These are phyloP conservation scores for Polyommatus iphigenia DNA, from an alignment of 2,888 invertebrate species.

Conservation along the genomic window DNA sequence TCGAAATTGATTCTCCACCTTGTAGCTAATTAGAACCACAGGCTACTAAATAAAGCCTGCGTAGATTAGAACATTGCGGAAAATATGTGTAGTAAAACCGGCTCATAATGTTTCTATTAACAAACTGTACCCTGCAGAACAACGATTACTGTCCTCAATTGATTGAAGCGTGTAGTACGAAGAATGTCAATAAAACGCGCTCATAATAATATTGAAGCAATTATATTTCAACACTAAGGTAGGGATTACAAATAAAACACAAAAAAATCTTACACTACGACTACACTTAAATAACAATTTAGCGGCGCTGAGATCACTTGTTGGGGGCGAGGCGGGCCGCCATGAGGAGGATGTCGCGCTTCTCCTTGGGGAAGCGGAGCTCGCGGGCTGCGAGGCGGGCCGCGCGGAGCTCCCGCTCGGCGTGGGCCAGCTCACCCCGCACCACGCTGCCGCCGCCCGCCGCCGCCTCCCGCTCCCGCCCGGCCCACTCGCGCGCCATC, in stretches of 20 bases:
- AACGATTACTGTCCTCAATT: no score
- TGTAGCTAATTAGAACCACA: background rate
- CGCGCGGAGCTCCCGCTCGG: conserved; percentile 91
- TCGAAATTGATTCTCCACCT: background rate
- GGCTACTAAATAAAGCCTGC: background rate
- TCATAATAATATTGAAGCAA: conserved; percentile 23
- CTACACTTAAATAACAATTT: conserved; percentile 72
- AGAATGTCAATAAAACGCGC: background rate
- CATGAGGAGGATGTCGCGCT: conserved; percentile 94
- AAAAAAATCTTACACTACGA: conserved; percentile 59
- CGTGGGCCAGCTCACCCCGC: conserved; percentile 88
- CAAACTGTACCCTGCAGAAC: background rate
- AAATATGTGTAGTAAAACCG: background rate
- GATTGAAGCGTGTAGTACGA: background rate
- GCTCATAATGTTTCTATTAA: background rate
- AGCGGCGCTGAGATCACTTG: conserved; percentile 65
- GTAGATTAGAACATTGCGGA: background rate
- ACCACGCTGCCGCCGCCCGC: conserved; percentile 82
- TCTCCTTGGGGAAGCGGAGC: conserved; percentile 96
- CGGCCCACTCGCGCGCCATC: conserved; percentile 98
- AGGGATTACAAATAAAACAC: conserved; percentile 54
- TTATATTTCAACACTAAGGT: conserved; percentile 25
- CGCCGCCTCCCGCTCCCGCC: conserved; percentile 76
- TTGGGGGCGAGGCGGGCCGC: conserved; percentile 89
- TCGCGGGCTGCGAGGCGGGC: conserved; percentile 94